A percentile compares a stretch with the other conserved stretches of the same genome.
These are phyloP conservation scores for Dorcus hopei DNA, from an alignment of 2,888 invertebrate genomes.

Conservation along the genomic window DNA sequence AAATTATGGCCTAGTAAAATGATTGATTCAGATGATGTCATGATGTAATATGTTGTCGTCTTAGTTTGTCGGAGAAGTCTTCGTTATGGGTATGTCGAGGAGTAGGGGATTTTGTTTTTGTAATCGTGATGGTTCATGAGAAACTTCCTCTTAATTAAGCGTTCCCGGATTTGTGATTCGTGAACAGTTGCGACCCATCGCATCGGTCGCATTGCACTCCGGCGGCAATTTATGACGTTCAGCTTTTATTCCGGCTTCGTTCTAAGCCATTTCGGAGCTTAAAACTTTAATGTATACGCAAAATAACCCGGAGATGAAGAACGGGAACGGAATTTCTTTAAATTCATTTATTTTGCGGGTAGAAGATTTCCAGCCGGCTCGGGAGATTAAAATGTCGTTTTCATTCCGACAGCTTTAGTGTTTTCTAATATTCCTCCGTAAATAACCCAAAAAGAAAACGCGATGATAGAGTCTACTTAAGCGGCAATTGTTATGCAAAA, in stretches of 20 bases:
- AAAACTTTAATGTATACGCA: conserved; percentile 42
- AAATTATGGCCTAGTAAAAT: too few relatives aligned
- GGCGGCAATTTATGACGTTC: conserved; percentile 39
- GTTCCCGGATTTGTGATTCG: not conserved
- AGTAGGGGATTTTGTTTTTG: too few relatives aligned
- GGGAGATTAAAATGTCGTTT: conserved; percentile 50
- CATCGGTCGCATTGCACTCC: conserved; percentile 8
- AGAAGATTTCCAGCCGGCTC: conserved; percentile 37
- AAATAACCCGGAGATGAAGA: conserved; percentile 38
- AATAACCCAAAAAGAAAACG: conserved; percentile 47
- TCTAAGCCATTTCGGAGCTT: conserved; percentile 37
- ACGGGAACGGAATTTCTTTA: conserved; percentile 43
- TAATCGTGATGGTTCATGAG: too few relatives aligned
- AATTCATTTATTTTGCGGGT: conserved; percentile 49
- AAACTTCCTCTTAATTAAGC: too few relatives aligned
- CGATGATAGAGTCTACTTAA: conserved; percentile 49
- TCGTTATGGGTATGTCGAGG: too few relatives aligned
- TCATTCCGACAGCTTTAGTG: conserved; percentile 48
- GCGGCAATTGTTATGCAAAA: conserved; percentile 52
- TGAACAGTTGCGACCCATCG: not conserved
- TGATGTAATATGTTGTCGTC: too few relatives aligned
- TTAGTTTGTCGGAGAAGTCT: too few relatives aligned
- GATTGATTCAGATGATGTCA: too few relatives aligned
- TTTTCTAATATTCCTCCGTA: conserved; percentile 50
- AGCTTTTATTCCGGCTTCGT: conserved; percentile 37